Evolutionary conservation across 2,797 vertebrate species (phyloP), one percentile per base, ranked within the genome.

Genomic region (Pagetopsis macropterus): DNA sequence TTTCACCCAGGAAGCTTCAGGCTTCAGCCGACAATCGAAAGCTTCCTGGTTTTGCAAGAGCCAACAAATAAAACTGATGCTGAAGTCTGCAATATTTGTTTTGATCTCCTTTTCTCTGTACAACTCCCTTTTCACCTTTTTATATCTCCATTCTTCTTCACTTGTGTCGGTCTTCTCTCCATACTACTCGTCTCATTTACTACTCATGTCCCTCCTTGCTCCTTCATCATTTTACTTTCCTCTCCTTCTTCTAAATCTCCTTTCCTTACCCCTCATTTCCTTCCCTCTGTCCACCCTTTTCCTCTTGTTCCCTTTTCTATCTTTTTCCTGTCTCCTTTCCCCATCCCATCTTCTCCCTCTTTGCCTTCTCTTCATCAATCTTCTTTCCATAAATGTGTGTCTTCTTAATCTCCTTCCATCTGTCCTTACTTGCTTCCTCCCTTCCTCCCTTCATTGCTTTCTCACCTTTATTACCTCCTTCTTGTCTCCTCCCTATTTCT

Each of bases 21-120:
- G 80, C 75, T 27, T 37, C 33, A 37, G 33, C 33, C 33, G 2
- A 37, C 33, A 37, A 37, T 37, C 23, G 14, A 2, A 23, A 0
- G 75, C 84, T 82, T 84, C 64, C 82, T 88, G 90, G 84, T 88
- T 93, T 93, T 93, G 91, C 86, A 41, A 14, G 84, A 91, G 76
- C 86, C 80, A 0, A 93, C 88, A 93, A 10, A 48, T 17, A 7
- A 48, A 48, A 27, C 12, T 44, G 43, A 21, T 11, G 14, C 50
- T 15, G 50, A 23, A 27, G 13, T 27, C 21, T 27, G 50, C 14
- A 19, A 41, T 0, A 58, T 43, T 15, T 21, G 33, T 9, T 21
- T 27, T 52, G 3, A 16, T 52, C 50, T 27, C 6, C 23, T n/a
- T 37, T 37, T 37, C 8, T 37, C 33, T 37, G 33, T 37, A 37